Evolutionary conservation across 2,113 vertebrate species (phyloP).

Genomic region (Martes martes): DNA sequence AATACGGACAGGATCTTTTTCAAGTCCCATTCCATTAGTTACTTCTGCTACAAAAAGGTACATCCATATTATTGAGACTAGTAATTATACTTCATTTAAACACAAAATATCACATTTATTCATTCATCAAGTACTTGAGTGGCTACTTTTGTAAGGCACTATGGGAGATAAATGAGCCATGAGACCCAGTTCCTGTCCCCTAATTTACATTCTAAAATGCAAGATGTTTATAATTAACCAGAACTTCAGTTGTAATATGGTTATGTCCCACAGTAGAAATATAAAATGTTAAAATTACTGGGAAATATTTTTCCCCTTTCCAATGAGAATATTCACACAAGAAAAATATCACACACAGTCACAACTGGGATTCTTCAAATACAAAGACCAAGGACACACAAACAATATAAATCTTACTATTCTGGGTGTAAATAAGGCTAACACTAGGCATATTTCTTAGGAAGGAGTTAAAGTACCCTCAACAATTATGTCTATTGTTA

Average conservation of each 20-base stretch:
- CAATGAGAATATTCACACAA: constrained; percentile 27
- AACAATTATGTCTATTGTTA: constrained; percentile 60
- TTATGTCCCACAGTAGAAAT: neutral
- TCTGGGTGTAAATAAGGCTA: constrained; percentile 26
- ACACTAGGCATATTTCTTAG: constrained; percentile 27
- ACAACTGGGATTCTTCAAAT: constrained; percentile 41
- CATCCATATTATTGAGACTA: neutral
- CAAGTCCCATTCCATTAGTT: neutral
- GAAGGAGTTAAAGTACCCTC: neutral
- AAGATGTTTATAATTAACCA: neutral
- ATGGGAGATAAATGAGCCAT: neutral
- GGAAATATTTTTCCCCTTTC: constrained; percentile 13
- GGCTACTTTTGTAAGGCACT: neutral
- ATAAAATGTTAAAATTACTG: neutral
- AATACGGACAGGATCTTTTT: neutral
- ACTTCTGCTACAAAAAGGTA: neutral
- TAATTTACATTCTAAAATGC: neutral
- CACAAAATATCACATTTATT: neutral
- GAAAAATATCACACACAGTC: neutral
- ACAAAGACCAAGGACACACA: constrained; percentile 50
- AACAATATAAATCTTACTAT: constrained; percentile 50
- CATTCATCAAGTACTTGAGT: neutral
- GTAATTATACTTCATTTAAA: neutral
- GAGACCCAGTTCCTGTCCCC: neutral
- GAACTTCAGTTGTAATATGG: neutral